Evolutionary conservation across 1,140 invertebrate species (phyloP).

Genomic region (Stegodyphus mimosarum): DNA sequence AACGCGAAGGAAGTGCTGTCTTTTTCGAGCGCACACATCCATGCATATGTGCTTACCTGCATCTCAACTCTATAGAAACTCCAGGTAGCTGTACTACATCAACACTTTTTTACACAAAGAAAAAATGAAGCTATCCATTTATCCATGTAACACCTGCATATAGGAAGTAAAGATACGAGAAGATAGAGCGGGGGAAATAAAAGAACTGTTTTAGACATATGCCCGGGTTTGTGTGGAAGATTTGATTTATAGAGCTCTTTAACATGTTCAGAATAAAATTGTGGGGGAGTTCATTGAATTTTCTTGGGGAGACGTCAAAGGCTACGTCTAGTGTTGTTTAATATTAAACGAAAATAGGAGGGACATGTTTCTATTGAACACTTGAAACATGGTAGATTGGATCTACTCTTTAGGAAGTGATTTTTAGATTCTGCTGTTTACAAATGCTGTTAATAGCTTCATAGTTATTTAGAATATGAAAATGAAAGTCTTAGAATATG

Average conservation of each 20-base stretch:
- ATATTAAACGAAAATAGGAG: slow-evolving; percentile 3
- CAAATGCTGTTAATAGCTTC: too few relatives aligned
- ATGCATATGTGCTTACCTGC: not conserved
- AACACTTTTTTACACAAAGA: slow-evolving; percentile 8
- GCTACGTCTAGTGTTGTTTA: too few relatives aligned
- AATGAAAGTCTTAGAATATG: too few relatives aligned
- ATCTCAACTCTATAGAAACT: not conserved
- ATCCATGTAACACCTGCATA: slow-evolving; percentile 6
- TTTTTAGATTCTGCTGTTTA: too few relatives aligned
- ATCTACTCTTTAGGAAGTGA: too few relatives aligned
- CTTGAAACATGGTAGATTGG: too few relatives aligned
- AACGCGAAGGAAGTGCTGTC: not conserved
- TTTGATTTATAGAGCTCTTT: slow-evolving; percentile 28
- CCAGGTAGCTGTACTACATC: not conserved
- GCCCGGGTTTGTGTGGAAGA: slow-evolving; percentile 3
- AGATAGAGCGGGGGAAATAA: not conserved
- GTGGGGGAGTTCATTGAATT: too few relatives aligned
- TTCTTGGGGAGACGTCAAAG: too few relatives aligned
- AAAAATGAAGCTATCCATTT: slow-evolving; percentile 27
- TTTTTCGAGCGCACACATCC: not conserved
- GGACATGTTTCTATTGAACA: too few relatives aligned
- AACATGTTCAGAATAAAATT: not conserved
- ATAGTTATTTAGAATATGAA: too few relatives aligned
- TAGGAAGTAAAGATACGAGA: slow-evolving; percentile 13
- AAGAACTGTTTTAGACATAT: not conserved